These are phyloP conservation scores for Ophioninae sp. DNA, from an alignment of 2,888 invertebrate genomes.

Conservation along the genomic window DNA sequence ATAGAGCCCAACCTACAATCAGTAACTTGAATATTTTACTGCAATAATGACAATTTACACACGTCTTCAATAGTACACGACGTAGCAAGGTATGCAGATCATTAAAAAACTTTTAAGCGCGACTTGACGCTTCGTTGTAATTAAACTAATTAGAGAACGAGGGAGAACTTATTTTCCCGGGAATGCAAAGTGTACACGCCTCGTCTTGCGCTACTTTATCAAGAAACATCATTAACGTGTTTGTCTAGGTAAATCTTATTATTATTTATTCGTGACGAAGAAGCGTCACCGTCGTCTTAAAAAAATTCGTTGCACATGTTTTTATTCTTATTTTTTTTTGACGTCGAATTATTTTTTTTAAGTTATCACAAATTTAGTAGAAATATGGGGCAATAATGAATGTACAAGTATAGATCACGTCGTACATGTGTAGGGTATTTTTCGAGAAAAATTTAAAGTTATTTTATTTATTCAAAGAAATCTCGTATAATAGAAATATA, in stretches of 20 bases:
- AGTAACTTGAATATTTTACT: constrained; percentile 46
- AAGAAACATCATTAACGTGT: background rate
- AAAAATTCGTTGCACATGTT: background rate
- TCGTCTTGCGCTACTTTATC: constrained; percentile 28
- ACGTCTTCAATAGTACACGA: constrained; percentile 8
- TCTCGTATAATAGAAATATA: no score
- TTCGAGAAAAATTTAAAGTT: no score
- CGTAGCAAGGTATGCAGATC: constrained; percentile 56
- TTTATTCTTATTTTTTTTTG: background rate
- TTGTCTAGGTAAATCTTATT: background rate
- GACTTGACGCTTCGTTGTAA: constrained; percentile 41
- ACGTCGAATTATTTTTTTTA: no score
- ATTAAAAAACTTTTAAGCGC: constrained; percentile 60
- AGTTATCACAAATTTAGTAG: no score
- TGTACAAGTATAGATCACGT: no score
- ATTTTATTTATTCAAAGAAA: no score
- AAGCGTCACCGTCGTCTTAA: background rate
- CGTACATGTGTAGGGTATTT: no score
- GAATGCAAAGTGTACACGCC: constrained; percentile 35
- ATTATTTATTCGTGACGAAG: background rate
- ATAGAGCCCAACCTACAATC: constrained; percentile 56
- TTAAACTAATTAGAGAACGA: constrained; percentile 53
- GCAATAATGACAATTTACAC: constrained; percentile 19
- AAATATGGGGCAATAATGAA: no score
- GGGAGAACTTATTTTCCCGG: constrained; percentile 2